Conservation (phyloP, 2,113 vertebrate species). For the Urocynchramus pylzowi region DNA sequence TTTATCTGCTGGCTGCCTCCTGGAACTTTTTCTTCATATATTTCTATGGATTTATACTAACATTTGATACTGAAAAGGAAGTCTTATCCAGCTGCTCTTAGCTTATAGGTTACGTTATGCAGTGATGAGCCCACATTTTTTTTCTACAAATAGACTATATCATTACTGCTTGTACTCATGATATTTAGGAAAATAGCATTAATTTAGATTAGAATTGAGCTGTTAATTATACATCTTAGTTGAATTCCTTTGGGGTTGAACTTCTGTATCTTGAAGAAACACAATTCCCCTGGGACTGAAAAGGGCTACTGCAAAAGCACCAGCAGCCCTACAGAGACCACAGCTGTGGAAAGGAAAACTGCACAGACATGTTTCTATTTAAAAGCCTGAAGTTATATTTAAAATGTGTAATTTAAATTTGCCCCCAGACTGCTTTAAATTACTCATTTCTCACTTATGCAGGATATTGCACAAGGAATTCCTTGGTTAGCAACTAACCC, state of each 20-base stretch:
- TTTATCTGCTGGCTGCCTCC: background rate
- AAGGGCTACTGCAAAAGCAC: constrained; percentile 39
- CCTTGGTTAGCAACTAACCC: constrained; percentile 63
- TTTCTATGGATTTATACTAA: background rate
- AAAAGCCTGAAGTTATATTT: constrained; percentile 64
- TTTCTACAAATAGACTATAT: constrained; percentile 2
- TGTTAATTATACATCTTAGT: background rate
- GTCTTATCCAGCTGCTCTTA: constrained; percentile 2
- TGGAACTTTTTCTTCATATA: background rate
- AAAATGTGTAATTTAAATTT: constrained; percentile 75
- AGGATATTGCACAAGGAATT: constrained; percentile 77
- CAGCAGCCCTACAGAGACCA: constrained; percentile 35
- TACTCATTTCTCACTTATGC: constrained; percentile 74
- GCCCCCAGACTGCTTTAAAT: constrained; percentile 73
- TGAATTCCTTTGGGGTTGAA: background rate
- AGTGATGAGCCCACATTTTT: constrained; percentile 9
- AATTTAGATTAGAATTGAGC: background rate
- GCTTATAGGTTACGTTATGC: constrained; percentile 1
- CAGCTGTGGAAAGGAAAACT: constrained; percentile 60
- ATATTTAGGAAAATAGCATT: constrained; percentile 8
- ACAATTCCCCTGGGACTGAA: background rate
- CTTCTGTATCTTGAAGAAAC: background rate
- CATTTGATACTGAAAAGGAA: background rate
- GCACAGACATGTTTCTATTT: constrained; percentile 47
- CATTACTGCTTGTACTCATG: background rate